Percentiles rank a stretch among this genome's conserved stretches.
Evolutionary conservation across 2,888 invertebrate genomes (phyloP).

Genomic region (Caenorhabditis sinica): DNA sequence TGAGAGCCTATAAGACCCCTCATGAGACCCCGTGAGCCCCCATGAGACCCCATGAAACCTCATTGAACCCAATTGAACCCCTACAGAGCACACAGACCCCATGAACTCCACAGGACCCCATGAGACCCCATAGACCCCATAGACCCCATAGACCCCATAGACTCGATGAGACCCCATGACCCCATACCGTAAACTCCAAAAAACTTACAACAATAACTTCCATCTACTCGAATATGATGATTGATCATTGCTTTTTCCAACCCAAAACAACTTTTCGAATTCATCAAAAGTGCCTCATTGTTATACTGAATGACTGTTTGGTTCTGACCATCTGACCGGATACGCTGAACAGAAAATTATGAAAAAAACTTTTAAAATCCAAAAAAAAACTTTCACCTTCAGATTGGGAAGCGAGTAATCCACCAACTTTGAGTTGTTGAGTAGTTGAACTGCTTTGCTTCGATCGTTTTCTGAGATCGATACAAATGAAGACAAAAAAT

Average conservation of each 20-base stretch:
- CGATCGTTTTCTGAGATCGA: background rate
- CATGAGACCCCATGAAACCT: too few species aligned
- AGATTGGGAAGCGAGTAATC: background rate
- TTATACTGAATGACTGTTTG: background rate
- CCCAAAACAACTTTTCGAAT: background rate
- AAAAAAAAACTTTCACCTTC: background rate
- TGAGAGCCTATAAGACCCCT: too few species aligned
- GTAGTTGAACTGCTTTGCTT: background rate
- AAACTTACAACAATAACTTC: background rate
- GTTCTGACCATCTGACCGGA: background rate
- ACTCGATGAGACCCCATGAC: too few species aligned
- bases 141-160: too few species aligned
- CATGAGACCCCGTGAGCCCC: too few species aligned
- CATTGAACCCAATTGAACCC: too few species aligned
- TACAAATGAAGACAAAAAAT: too few species aligned
- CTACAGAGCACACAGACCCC: too few species aligned
- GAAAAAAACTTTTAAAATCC: background rate
- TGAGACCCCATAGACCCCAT: too few species aligned
- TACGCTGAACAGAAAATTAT: background rate
- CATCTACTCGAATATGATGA: background rate
- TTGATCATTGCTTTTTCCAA: background rate
- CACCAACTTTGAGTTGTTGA: background rate
- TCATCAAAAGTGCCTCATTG: background rate
- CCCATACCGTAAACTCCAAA: too few species aligned
- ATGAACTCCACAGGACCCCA: too few species aligned